phyloP scores from a whole-genome alignment of 2,797 vertebrate species.

The Xiphorhynchus erythropygius region DNA sequence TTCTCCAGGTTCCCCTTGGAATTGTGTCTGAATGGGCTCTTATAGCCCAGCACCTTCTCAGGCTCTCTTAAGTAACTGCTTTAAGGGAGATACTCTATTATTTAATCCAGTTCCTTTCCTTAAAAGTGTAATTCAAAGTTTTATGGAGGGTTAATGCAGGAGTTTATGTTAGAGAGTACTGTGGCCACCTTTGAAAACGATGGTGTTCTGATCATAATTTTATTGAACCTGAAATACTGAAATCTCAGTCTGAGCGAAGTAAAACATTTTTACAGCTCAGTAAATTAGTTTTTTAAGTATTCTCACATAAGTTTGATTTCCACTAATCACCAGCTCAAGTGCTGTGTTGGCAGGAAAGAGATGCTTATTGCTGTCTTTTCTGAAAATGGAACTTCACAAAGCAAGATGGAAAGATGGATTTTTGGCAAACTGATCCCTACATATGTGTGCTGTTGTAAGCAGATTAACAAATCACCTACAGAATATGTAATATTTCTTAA shows the following conservation, averaged over 20 bases:
- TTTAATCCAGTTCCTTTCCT: background rate
- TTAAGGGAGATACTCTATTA: background rate
- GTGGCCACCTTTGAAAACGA: background rate
- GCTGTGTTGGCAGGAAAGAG: background rate
- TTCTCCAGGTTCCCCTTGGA: background rate
- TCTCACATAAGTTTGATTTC: conserved; percentile 40
- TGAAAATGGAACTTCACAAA: conserved; percentile 21
- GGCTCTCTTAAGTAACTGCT: background rate
- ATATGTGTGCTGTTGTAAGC: background rate
- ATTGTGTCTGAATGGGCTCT: background rate
- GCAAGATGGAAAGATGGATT: background rate
- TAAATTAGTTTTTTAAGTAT: conserved; percentile 45
- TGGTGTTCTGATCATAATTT: background rate
- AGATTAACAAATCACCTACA: conserved; percentile 18
- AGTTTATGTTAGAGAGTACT: background rate
- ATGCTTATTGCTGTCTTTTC: background rate
- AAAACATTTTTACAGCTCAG: conserved; percentile 30
- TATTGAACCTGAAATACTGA: conserved; percentile 9
- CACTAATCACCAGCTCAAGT: conserved; percentile 22
- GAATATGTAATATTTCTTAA: background rate
- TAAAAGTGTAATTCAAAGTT: background rate
- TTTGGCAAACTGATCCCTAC: background rate
- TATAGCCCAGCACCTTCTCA: background rate
- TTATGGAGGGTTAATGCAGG: background rate
- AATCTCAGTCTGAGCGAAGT: background rate